Evolutionary conservation across 2,113 vertebrate species (phyloP).

Genomic region (Prochilodus magdalenae): DNA sequence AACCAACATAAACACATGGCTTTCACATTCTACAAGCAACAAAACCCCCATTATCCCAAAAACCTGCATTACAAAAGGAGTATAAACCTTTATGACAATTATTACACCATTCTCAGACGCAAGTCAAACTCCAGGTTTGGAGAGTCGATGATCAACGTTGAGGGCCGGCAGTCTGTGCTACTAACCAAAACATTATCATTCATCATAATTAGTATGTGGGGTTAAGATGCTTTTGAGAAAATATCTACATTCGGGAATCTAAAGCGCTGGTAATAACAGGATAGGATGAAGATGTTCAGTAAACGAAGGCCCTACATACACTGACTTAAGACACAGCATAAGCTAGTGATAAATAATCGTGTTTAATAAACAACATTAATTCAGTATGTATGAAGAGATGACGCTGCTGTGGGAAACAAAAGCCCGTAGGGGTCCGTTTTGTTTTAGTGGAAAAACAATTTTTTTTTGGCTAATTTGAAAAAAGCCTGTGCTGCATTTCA

Average conservation of each 20-base stretch:
- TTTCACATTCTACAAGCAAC: constrained; percentile 59
- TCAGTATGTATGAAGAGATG: too few relatives aligned
- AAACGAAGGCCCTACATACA: too few relatives aligned
- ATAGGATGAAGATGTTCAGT: background rate
- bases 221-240: background rate
- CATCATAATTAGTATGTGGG: constrained; percentile 1
- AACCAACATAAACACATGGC: background rate
- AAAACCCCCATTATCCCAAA: constrained; percentile 67
- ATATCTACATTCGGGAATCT: background rate
- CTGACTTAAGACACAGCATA: too few relatives aligned
- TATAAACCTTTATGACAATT: constrained; percentile 60
- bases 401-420: too few relatives aligned
- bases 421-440: too few relatives aligned
- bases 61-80: constrained; percentile 55
- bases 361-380: too few relatives aligned
- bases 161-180: constrained; percentile 10
- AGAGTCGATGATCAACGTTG: constrained; percentile 52
- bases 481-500: too few relatives aligned
- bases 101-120: constrained; percentile 35
- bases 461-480: too few relatives aligned
- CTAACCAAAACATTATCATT: background rate
- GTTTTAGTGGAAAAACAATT: too few relatives aligned
- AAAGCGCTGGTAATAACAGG: background rate
- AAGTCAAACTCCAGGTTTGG: constrained; percentile 68
- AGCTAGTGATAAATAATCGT: too few relatives aligned